Conservation (phyloP, 30 jellyfish, hydroid and myxozoan species). For the Aurelia aurita region DNA sequence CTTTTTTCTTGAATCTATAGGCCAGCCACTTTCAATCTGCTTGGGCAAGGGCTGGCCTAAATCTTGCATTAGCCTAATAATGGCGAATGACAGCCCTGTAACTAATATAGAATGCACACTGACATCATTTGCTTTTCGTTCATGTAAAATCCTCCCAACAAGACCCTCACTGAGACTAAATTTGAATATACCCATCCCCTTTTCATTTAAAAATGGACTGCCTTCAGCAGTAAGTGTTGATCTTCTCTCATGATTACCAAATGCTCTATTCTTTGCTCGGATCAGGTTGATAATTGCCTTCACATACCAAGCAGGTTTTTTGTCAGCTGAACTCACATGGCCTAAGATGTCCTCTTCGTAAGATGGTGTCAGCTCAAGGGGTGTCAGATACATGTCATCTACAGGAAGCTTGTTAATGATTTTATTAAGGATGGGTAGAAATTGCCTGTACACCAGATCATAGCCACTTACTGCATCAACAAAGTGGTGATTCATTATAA, state of each 20-base stretch:
- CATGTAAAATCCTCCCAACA: conserved; percentile 14
- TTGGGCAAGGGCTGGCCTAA: conserved; percentile 39
- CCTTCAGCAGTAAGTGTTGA: conserved; percentile 20
- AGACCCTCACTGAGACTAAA: conserved; percentile 8
- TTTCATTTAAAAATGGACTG: conserved; percentile 20
- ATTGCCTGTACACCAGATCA: conserved; percentile 56
- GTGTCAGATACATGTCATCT: conserved; percentile 32
- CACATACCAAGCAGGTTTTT: conserved; percentile 46
- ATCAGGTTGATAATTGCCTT: neutral
- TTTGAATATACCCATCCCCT: conserved; percentile 25
- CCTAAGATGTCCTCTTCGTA: conserved; percentile 53
- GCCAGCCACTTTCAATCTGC: conserved; percentile 30
- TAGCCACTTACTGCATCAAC: conserved; percentile 65
- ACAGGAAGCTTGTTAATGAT: conserved; percentile 28
- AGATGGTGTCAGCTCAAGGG: conserved; percentile 38
- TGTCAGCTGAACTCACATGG: conserved; percentile 16
- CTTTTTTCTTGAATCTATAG: conserved; percentile 50
- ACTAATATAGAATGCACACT: conserved; percentile 44
- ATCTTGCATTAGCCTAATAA: conserved; percentile 9
- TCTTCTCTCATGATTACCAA: neutral
- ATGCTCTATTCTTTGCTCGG: conserved; percentile 13
- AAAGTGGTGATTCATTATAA: conserved; percentile 37
- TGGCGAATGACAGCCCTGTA: conserved; percentile 41
- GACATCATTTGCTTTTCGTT: conserved; percentile 29
- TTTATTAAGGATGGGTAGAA: conserved; percentile 48